phyloP scores from a whole-genome alignment of 1,140 invertebrate species.

The Chymomyza costata region DNA sequence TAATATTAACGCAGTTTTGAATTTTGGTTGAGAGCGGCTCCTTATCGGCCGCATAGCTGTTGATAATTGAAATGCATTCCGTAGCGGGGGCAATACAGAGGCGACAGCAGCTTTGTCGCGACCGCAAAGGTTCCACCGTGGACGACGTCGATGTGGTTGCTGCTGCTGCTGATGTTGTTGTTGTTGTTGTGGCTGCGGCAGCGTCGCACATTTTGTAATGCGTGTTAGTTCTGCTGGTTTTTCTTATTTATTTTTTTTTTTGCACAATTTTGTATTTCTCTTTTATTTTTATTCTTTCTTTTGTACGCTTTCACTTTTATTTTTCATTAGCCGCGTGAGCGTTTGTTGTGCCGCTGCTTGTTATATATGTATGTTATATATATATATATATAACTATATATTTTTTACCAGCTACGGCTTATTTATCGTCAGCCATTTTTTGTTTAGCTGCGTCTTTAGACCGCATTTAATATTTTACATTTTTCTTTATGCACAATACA shows the following conservation, averaged over 20 bases:
- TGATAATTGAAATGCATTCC: slow-evolving; percentile 75
- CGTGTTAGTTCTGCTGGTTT: slow-evolving; percentile 4
- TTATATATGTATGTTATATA: too few relatives aligned
- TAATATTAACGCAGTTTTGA: slow-evolving; percentile 72
- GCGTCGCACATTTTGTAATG: slow-evolving; percentile 59
- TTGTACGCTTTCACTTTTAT: slow-evolving; percentile 70
- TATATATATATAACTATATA: too few relatives aligned
- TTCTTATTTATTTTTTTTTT: slow-evolving; percentile 11
- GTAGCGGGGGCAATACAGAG: slow-evolving; percentile 69
- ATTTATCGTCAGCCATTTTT: slow-evolving; percentile 24
- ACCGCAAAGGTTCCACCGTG: slow-evolving; percentile 32
- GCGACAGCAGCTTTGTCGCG: slow-evolving; percentile 71
- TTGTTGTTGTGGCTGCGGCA: slow-evolving; percentile 24
- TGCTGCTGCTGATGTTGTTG: slow-evolving; percentile 14
- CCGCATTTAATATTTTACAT: slow-evolving; percentile 8
- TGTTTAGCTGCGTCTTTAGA: slow-evolving; percentile 19
- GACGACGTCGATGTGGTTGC: slow-evolving; percentile 10
- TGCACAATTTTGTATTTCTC: slow-evolving; percentile 16
- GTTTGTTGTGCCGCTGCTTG: slow-evolving; percentile 3
- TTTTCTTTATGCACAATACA: too few relatives aligned
- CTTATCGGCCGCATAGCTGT: slow-evolving; percentile 74
- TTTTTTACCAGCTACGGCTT: slow-evolving; percentile 4
- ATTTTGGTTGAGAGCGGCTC: slow-evolving; percentile 73
- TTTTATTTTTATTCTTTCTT: slow-evolving; percentile 36
- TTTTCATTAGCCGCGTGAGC: slow-evolving; percentile 27